Conservation (phyloP, 2,797 vertebrate species). For the Paratrypauchen microcephalus region DNA sequence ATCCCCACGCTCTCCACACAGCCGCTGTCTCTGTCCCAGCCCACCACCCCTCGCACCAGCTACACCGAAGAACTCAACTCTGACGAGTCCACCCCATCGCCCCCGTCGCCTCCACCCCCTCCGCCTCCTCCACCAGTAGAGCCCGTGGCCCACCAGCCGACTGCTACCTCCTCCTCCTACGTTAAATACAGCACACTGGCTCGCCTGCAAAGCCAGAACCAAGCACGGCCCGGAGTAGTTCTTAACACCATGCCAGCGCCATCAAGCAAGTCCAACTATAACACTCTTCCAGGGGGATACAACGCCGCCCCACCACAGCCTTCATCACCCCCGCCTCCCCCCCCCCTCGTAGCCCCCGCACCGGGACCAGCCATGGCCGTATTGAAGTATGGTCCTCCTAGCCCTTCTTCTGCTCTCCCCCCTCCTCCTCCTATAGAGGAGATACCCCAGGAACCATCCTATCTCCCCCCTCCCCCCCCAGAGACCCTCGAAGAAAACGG, state of each 20-base stretch:
- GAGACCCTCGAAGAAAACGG: constrained; percentile 66
- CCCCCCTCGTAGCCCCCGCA: constrained; percentile 71
- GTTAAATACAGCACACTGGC: constrained; percentile 92
- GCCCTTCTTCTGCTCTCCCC: constrained; percentile 73
- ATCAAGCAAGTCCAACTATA: constrained; percentile 73
- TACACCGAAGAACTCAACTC: constrained; percentile 73
- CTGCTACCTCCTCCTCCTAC: constrained; percentile 68
- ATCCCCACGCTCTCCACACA: constrained; percentile 67
- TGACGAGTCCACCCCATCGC: constrained; percentile 67
- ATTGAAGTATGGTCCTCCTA: constrained; percentile 75
- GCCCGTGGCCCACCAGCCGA: constrained; percentile 66
- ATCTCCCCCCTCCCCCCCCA: constrained; percentile 55
- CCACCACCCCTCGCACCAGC: constrained; percentile 76
- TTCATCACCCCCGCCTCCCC: constrained; percentile 77
- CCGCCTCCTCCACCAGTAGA: constrained; percentile 54
- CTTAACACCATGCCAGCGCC: constrained; percentile 45
- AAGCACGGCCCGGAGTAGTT: constrained; percentile 12
- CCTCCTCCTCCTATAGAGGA: constrained; percentile 68
- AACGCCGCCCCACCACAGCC: constrained; percentile 58
- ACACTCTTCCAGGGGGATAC: constrained; percentile 65
- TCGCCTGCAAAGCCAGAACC: constrained; percentile 80
- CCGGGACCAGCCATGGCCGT: constrained; percentile 86
- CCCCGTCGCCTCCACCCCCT: constrained; percentile 57
- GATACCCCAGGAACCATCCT: constrained; percentile 41
- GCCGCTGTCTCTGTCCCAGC: constrained; percentile 55